These are phyloP conservation scores for Catostomus latipinnis DNA, from an alignment of 2,797 vertebrate genomes.

Conservation along the genomic window DNA sequence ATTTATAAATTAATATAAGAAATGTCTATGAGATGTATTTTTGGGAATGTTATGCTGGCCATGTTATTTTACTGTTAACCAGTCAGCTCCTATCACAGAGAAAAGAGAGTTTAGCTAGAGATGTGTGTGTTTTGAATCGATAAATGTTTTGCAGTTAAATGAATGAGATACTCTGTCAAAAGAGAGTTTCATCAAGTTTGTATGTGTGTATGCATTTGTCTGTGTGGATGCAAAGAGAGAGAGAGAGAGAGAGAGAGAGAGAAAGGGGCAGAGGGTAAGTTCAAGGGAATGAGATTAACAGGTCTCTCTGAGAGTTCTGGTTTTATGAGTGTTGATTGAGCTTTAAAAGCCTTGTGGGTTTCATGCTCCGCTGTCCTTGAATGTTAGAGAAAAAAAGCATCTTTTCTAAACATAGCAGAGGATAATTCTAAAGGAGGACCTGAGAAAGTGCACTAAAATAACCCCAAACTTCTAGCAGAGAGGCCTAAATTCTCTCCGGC, in stretches of 20 bases:
- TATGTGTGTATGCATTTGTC: slow-evolving; percentile 33
- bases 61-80: background rate
- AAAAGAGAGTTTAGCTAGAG: background rate
- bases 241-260: background rate
- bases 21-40: background rate
- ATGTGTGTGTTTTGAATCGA: slow-evolving; percentile 7
- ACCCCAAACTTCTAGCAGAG: slow-evolving; percentile 25
- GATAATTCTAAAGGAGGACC: slow-evolving; percentile 38
- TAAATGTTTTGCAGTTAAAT: slow-evolving; percentile 21
- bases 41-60: background rate
- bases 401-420: slow-evolving; percentile 50
- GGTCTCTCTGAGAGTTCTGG: slow-evolving; percentile 28
- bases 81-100: slow-evolving; percentile 1
- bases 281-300: slow-evolving; percentile 35
- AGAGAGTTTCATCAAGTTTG: slow-evolving; percentile 27
- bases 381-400: slow-evolving; percentile 41
- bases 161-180: slow-evolving; percentile 20
- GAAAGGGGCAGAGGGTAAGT: slow-evolving; percentile 29
- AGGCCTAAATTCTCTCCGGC: slow-evolving; percentile 21
- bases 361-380: slow-evolving; percentile 50
- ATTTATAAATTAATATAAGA: background rate
- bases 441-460: slow-evolving; percentile 38
- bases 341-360: slow-evolving; percentile 42
- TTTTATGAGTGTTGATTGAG: slow-evolving; percentile 35
- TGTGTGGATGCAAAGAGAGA: slow-evolving; percentile 13